Base-by-base conservation (phyloP, 2,888 invertebrate species). In the Andrena trimmerana region DNA sequence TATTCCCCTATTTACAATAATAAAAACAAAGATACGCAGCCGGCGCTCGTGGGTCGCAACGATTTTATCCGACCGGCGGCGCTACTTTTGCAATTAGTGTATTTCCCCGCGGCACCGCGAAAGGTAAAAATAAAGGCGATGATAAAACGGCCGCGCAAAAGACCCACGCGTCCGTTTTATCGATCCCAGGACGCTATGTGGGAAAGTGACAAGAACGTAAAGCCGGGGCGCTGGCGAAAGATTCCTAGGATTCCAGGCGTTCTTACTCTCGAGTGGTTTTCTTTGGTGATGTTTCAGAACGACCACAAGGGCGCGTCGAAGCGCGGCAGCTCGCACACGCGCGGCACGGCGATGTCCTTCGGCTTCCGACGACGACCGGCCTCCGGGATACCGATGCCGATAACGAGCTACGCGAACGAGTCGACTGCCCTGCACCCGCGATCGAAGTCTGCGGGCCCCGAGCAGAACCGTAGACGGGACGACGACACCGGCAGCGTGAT, bases 291-390 rank as follows among this genome's bases (percentile, higher is more conserved):
- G 54, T 88, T 92, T 92, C 95, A 96, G 95, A 96, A 96, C 94
- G 96, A 96, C 93, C 95, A 96, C 93, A 96, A 95, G 92, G 95
- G 95, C 91, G 95, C 95, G 88, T 95, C 95, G 92, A 96, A 95
- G 90, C 94, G 95, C 86, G 95, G 91, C 80, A 86, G 94, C 79
- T 95, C 96, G 90, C 95, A 95, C 76, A 96, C 95, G 81, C 95
- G 96, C 85, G 97, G 97, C 69, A 97, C 97, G 84, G 96, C 97
- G 78, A 97, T 97, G 92, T 97, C 97, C 60, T 98, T 98, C 94
- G 98, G 98, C 66, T 98, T 98, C 94, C 96, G 97, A 69, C 96
- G 97, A 80, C 96, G 97, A 75, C 95, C 96, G 60, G 59, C 90
- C 78, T 94, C 95, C 52, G 95, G 95, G 68, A 95, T 94, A 72